Conservation (phyloP, 2,113 vertebrate genomes). For the Embiotoca jacksoni region DNA sequence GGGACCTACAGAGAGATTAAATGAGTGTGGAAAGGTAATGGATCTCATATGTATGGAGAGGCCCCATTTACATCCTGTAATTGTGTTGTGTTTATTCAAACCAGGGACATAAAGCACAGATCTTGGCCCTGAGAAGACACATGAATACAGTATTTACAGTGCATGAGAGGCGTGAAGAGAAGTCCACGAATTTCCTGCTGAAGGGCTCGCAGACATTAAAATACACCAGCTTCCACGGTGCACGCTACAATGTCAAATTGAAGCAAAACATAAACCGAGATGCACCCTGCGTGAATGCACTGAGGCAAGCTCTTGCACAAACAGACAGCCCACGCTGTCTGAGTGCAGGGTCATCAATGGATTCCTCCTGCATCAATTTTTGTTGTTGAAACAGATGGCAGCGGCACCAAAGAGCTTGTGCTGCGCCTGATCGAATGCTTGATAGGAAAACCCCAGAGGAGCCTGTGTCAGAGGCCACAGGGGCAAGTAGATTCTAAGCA, state of each 20-base stretch:
- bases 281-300: not conserved
- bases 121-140: slow-evolving; percentile 32
- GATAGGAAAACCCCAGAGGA: slow-evolving; percentile 72
- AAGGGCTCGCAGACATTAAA: slow-evolving; percentile 20
- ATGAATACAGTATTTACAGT: slow-evolving; percentile 57
- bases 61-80: slow-evolving; percentile 65
- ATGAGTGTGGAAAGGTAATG: slow-evolving; percentile 59
- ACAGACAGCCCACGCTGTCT: slow-evolving; percentile 1
- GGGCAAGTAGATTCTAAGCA: slow-evolving; percentile 68
- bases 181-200: slow-evolving; percentile 13
- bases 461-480: slow-evolving; percentile 65
- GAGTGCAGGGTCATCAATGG: slow-evolving; percentile 46
- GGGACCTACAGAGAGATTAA: slow-evolving; percentile 62
- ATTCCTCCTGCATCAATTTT: slow-evolving; percentile 57
- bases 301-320: slow-evolving; percentile 1
- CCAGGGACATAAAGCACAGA: slow-evolving; percentile 44
- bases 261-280: slow-evolving; percentile 21
- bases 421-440: slow-evolving; percentile 61
- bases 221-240: slow-evolving; percentile 13
- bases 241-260: not conserved
- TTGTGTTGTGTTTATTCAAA: slow-evolving; percentile 64
- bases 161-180: slow-evolving; percentile 9
- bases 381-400: slow-evolving; percentile 66
- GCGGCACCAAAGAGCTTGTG: slow-evolving; percentile 51
- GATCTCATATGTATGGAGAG: slow-evolving; percentile 60